phyloP scores from a whole-genome alignment of 2,113 vertebrate species.

The Chiloscyllium plagiosum region DNA sequence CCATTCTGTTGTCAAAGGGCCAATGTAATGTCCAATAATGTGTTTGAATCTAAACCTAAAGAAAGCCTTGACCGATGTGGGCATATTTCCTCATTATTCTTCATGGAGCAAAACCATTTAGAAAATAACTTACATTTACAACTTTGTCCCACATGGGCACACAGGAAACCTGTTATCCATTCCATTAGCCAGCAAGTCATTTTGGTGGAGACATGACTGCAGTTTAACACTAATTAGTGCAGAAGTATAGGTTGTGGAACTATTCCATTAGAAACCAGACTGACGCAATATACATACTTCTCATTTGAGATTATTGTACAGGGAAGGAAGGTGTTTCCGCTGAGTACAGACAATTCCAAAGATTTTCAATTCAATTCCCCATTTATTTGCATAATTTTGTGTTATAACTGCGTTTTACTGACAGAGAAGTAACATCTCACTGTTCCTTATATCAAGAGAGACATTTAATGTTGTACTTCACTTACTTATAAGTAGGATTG shows the following conservation, averaged over 20 bases:
- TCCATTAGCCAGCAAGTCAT: neutral
- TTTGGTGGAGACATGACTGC: neutral
- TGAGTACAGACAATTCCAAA: neutral
- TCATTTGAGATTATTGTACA: neutral
- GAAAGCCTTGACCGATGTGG: neutral
- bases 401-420: neutral
- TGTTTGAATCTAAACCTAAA: neutral
- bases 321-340: neutral
- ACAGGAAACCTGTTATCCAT: neutral
- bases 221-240: neutral
- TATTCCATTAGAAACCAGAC: neutral
- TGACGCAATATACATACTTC: neutral
- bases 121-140: neutral
- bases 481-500: conserved; percentile 4
- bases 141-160: neutral
- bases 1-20: neutral
- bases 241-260: neutral
- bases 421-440: neutral
- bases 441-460: neutral
- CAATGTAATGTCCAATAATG: neutral
- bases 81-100: neutral
- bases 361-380: conserved; percentile 4
- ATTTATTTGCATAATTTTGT: conserved; percentile 7
- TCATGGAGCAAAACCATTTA: neutral
- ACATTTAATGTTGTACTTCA: neutral